Evolutionary conservation across 1,140 invertebrate genomes (phyloP), one percentile per base, ranked within the genome.

Genomic region (Stegodyphus dumicola): DNA sequence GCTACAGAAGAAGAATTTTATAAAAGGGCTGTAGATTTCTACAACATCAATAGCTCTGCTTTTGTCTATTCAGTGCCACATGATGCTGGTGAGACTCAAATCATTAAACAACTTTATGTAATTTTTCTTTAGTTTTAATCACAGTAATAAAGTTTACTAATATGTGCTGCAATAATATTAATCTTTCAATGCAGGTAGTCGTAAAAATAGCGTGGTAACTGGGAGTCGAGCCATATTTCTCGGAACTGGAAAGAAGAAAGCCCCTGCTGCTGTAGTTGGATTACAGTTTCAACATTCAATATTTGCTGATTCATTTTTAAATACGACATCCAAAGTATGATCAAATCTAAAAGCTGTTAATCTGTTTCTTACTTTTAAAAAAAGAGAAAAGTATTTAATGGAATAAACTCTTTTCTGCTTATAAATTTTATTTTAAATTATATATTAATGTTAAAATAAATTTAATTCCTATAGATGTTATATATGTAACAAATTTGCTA

Each of bases 1-100:
- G 95, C 96, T 1, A 96, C 95, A 90, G 96, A 98, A 89, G 95
- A 96, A 65, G 92, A 95, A 6, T 98, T 96, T 95, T 98, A 98
- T 90, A 95, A 95, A 90, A 92, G 97, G 84, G 96, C 97, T 2
- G 95, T 98, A 2, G 96, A 98, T 90, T 96, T 97, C 89, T 93
- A 96, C 70, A 95, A 97, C 89, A 94, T 94, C 0, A 95, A 96
- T 87, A 88, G 89, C 76, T 88, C 89, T n/a, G 96, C 95, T 88
- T 98, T 97, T 90, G 96, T 97, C 0, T 98, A 95, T 90, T 97
- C 96, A 80, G 95, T 98, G 9, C 96, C 96, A 6, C 97, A 95
- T 88, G 93, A 95, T 89, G 95, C 94, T 87, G 95, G 93, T 92
- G 92, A 89, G 90, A 53, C 11, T 73, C 17, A 15, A 17, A 15